These are phyloP conservation scores for Ferdinandea cuprea DNA, from an alignment of 2,888 invertebrate genomes.

Conservation along the genomic window DNA sequence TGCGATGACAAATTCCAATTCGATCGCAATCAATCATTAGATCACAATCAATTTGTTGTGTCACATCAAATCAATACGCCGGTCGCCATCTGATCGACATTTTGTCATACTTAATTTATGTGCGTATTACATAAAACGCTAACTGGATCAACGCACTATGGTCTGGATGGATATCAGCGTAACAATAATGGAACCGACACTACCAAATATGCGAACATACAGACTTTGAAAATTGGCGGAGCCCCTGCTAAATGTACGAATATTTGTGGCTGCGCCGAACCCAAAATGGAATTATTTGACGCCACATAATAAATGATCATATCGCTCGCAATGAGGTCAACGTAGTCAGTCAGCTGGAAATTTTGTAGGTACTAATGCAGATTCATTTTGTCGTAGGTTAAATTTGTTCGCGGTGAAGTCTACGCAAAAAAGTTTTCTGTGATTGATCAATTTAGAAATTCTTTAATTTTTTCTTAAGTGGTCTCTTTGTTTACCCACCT, in stretches of 20 bases:
- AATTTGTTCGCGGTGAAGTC: no score
- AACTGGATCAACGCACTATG: not conserved
- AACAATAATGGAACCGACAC: constrained; percentile 1
- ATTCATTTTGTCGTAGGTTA: no score
- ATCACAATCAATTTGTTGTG: constrained; percentile 53
- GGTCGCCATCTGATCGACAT: constrained; percentile 24
- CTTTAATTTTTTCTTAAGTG: no score
- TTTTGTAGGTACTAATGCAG: constrained; percentile 14
- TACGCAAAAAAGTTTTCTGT: no score
- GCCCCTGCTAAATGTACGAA: not conserved
- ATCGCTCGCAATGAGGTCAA: constrained; percentile 37
- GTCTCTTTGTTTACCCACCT: no score
- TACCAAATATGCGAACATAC: constrained; percentile 34
- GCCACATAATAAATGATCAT: constrained; percentile 21
- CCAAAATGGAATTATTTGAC: constrained; percentile 32
- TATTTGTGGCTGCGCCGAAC: constrained; percentile 16
- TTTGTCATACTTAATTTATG: constrained; percentile 5
- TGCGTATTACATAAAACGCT: constrained; percentile 2
- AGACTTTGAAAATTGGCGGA: constrained; percentile 20
- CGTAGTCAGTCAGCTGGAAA: constrained; percentile 48
- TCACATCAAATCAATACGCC: constrained; percentile 46
- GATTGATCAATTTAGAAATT: no score
- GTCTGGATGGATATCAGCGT: not conserved
- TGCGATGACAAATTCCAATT: constrained; percentile 44
- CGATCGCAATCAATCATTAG: constrained; percentile 54